Base-by-base conservation (phyloP, 92 coral and sea anemone species). In the Epizoanthus illoricatus region DNA sequence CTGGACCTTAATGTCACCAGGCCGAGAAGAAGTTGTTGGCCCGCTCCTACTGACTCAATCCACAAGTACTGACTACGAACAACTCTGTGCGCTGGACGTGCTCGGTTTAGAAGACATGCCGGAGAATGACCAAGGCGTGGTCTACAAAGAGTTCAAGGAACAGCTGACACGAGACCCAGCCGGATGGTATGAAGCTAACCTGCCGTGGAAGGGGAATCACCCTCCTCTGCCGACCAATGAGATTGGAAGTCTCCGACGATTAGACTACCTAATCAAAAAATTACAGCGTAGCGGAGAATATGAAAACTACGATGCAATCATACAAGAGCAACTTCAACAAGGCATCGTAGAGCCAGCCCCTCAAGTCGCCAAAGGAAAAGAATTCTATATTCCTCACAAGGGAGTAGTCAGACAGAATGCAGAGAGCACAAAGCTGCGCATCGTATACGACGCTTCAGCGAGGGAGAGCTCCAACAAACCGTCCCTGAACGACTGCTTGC, bases 111-210 rank as follows among this genome's bases (percentile, higher is more conserved):
- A 71, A 4, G 80, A 85, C 65, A 71, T 57, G n/a, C 85, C 69
- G 11, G 69, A 69, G 23, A 71, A 85, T 55, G 85, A 85, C 60
- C 85, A 80, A 71, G 59, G n/a, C 0, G 66, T 28, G 18, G 88
- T 80, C 36, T 79, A 80, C 60, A 79, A 71, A 17, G 88, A 85
- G 33, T 71, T 79, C 85, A 85, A 85, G 28, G 85, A 85, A 36
- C 88, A 80, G 42, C 85, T 85, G 7, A 65, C 59, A 41, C n/a
- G 88, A n/a, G 49, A 21, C 79, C 76, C 74, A 69, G 79, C 76
- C 33, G 71, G 88, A 4, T 69, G 86, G 66, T 74, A 74, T 13
- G 41, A 84, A 63, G 39, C 72, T 10, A 61, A 47, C 42, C 10
- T 84, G 72, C 87, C 81, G 43, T 80, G 84, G 74, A 56, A 61